phyloP scores from a whole-genome alignment of 2,797 vertebrate species.

The Melanogrammus aeglefinus region DNA sequence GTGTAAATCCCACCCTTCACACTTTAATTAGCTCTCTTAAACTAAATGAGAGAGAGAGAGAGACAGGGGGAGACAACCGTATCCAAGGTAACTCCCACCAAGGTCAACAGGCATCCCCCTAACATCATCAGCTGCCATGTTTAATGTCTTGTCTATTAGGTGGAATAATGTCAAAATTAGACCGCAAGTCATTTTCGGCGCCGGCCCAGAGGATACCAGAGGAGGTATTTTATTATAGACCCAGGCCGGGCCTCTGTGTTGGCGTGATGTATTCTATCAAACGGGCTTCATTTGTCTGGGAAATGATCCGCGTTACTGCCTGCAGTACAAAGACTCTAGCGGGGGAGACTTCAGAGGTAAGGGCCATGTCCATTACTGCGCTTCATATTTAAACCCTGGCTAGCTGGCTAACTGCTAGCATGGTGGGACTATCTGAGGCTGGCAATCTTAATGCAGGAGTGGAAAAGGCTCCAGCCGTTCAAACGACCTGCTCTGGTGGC shows the following conservation, averaged over 20 bases:
- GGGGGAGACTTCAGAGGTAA: background rate
- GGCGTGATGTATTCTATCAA: background rate
- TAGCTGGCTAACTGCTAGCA: background rate
- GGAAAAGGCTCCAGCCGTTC: background rate
- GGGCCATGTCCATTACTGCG: background rate
- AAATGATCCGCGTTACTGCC: background rate
- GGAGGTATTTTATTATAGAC: background rate
- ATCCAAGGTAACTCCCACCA: background rate
- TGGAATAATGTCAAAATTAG: background rate
- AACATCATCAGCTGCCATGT: background rate
- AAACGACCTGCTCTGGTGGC: background rate
- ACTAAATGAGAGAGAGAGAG: background rate
- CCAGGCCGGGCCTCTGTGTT: background rate
- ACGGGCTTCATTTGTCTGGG: background rate
- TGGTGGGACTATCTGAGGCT: background rate
- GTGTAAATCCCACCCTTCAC: background rate
- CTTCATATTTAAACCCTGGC: background rate
- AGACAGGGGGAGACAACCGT: background rate
- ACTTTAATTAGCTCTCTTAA: background rate
- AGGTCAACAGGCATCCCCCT: background rate
- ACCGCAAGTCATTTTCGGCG: background rate
- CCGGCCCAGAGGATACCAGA: background rate
- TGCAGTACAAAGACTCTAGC: background rate
- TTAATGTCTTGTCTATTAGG: background rate
- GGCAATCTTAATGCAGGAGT: background rate